Evolutionary conservation across 2,888 invertebrate genomes (phyloP).

Genomic region (Orthosia gothica): DNA sequence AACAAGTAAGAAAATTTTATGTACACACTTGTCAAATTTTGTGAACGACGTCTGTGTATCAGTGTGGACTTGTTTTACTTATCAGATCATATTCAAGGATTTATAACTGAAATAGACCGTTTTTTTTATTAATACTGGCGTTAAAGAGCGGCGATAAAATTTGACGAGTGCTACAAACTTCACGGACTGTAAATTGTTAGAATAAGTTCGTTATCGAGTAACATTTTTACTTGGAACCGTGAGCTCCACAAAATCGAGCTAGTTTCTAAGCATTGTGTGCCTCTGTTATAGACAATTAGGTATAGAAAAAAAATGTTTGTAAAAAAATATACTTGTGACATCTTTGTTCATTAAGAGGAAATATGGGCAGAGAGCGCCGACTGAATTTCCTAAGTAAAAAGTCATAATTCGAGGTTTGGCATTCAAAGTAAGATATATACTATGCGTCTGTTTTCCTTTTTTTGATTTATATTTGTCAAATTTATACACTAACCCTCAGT

Average conservation of each 20-base stretch:
- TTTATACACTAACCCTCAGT: too few species aligned
- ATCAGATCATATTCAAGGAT: constrained; percentile 12
- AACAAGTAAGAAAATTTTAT: constrained; percentile 62
- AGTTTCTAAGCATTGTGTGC: constrained; percentile 89
- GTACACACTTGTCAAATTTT: constrained; percentile 68
- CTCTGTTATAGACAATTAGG: constrained; percentile 88
- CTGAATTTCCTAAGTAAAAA: too few species aligned
- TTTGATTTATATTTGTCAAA: too few species aligned
- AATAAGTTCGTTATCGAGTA: constrained; percentile 74
- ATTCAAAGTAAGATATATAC: too few species aligned
- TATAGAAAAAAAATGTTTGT: constrained; percentile 75
- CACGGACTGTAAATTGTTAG: constrained; percentile 75
- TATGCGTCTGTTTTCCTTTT: too few species aligned
- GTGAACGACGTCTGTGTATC: constrained; percentile 39
- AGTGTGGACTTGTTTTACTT: constrained; percentile 17
- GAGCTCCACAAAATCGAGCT: constrained; percentile 74
- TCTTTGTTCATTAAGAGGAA: constrained; percentile 74
- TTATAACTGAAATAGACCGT: constrained; percentile 7
- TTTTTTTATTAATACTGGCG: constrained; percentile 9
- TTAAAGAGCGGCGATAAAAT: constrained; percentile 31
- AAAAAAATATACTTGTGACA: constrained; percentile 71
- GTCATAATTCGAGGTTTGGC: too few species aligned
- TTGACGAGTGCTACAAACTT: constrained; percentile 68
- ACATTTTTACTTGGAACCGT: constrained; percentile 77
- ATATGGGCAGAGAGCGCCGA: too few species aligned